Evolutionary conservation across 2,797 vertebrate genomes (phyloP), one percentile per base, ranked within the genome.

Genomic region (Etheostoma perlongum): DNA sequence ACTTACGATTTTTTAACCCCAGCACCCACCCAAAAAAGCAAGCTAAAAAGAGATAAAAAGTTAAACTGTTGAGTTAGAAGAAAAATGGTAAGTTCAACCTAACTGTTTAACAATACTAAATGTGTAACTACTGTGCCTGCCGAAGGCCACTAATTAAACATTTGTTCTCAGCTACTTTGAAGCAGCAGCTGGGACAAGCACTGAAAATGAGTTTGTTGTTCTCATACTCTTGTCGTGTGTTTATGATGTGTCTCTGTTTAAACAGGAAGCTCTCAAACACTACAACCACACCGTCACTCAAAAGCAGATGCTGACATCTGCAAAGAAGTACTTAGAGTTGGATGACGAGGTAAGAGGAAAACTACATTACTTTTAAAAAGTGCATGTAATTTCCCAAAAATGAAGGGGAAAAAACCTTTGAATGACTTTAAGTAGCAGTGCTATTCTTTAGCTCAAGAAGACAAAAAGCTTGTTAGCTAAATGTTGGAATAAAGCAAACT

Each of bases 191-290:
- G n/a, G 19, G 36, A 59, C 3, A 25, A 59, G 19, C 9, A 11
- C 33, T 23, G 33, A 25, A 7, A 2, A 47, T 15, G 1, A 42
- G 15, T 44, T 72, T 59, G 36, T 48, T 25, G 1, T 52, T 58
- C 54, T 44, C 1, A 52, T 33, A 0, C 14, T 55, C n/a, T 15
- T 40, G 25, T 42, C 6, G 1, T 30, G 12, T 60, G 9, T 16
- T 6, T 13, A 40, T 30, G 16, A 59, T 52, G 9, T 63, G 19
- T 71, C 1, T 78, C 66, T 40, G 80, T 86, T 69, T 78, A 65
- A 59, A 61, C 87, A 98, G 97, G 97, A 97, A 86, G 97, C 97
- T 1, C 80, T 96, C 71, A 94, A 87, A 65, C 96, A 95, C 85
- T 93, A 94, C 81, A 97, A 97, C 16, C 94, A 96, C 85, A 97